Percentiles rank a stretch among this genome's conserved stretches.
Evolutionary conservation across 2,113 vertebrate genomes (phyloP).

Genomic region (Pitta sordida): DNA sequence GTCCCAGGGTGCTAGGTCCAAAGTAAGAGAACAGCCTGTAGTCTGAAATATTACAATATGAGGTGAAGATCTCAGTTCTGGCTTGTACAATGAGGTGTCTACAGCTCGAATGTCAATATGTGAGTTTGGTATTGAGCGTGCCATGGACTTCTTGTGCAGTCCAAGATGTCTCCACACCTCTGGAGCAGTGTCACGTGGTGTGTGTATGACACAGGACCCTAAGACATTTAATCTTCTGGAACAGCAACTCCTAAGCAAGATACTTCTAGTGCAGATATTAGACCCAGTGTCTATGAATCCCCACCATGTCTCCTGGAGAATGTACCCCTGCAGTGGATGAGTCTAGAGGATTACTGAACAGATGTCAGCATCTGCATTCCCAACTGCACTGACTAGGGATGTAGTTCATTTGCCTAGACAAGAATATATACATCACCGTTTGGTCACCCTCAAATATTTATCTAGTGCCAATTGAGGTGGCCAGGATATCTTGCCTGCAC

Average conservation of each 20-base stretch:
- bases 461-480: neutral
- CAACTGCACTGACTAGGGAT: neutral
- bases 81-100: neutral
- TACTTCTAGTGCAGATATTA: neutral
- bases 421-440: neutral
- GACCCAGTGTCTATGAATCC: neutral
- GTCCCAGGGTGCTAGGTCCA: neutral
- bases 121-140: neutral
- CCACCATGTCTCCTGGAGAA: neutral
- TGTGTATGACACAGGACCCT: neutral
- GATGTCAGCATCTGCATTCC: neutral
- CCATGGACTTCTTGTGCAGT: neutral
- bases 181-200: neutral
- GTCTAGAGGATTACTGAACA: neutral
- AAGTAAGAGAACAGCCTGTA: neutral
- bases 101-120: neutral
- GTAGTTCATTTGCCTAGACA: neutral
- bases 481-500: neutral
- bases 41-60: neutral
- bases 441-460: neutral
- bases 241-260: neutral
- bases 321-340: neutral
- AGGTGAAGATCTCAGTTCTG: neutral
- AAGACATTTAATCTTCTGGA: neutral
- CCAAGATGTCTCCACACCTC: neutral